Percentiles rank a stretch among this genome's conserved stretches.
These are phyloP conservation scores for Alexandromys fortis DNA, from an alignment of 2,113 vertebrate genomes.

Conservation along the genomic window DNA sequence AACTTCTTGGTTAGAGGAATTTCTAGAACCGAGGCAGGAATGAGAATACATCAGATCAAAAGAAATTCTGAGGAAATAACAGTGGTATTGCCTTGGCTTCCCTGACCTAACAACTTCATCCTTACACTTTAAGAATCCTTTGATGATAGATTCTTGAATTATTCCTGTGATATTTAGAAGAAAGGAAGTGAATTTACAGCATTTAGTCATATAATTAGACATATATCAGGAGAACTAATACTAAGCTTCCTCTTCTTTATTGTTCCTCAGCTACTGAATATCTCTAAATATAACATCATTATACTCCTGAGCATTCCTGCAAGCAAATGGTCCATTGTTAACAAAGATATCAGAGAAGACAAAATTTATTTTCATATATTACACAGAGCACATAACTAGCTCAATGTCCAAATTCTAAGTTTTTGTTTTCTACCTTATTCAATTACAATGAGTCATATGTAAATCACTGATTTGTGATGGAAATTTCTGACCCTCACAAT, in stretches of 20 bases:
- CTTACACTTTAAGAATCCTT: neutral
- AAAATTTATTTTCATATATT: neutral
- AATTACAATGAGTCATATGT: neutral
- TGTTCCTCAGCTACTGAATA: neutral
- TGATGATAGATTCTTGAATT: neutral
- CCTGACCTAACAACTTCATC: neutral
- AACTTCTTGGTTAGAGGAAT: neutral
- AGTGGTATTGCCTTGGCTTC: neutral
- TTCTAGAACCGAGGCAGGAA: neutral
- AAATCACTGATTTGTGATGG: slow-evolving; percentile 22
- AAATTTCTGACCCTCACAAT: slow-evolving; percentile 17
- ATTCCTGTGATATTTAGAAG: neutral
- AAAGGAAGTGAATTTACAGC: neutral
- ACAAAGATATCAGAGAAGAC: neutral
- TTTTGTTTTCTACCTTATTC: neutral
- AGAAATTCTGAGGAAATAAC: slow-evolving; percentile 1
- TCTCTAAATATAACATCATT: neutral
- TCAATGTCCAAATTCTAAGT: neutral
- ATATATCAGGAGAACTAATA: neutral
- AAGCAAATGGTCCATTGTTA: neutral
- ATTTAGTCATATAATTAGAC: slow-evolving; percentile 20
- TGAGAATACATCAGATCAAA: neutral
- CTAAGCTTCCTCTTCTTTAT: slow-evolving; percentile 12
- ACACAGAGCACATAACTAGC: neutral
- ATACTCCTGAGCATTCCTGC: neutral